These are phyloP conservation scores for Aythya baeri DNA, from an alignment of 2,113 vertebrate species.

Conservation along the genomic window DNA sequence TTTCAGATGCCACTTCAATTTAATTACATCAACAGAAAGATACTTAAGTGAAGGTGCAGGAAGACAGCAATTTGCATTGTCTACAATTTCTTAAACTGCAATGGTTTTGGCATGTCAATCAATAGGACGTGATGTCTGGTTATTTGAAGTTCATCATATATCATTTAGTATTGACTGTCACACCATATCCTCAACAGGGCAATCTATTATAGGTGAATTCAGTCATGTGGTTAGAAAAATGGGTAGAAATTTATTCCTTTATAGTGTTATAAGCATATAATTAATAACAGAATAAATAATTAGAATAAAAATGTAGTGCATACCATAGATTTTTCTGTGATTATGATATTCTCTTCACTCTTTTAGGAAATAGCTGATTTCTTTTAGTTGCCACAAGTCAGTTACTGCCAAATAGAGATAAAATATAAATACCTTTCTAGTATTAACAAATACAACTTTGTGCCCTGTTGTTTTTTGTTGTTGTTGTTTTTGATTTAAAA, in stretches of 20 bases:
- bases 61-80: slow-evolving; percentile 63
- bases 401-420: background rate
- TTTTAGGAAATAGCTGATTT: background rate
- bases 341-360: background rate
- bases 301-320: background rate
- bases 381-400: background rate
- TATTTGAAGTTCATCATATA: slow-evolving; percentile 66
- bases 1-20: slow-evolving; percentile 61
- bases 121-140: slow-evolving; percentile 52
- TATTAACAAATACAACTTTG: background rate
- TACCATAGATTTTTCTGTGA: background rate
- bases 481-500: too few relatives aligned
- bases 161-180: slow-evolving; percentile 59
- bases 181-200: background rate
- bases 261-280: background rate
- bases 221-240: slow-evolving; percentile 4
- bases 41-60: slow-evolving; percentile 59
- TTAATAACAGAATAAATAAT: slow-evolving; percentile 37
- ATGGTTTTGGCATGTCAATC: slow-evolving; percentile 33
- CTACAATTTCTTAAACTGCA: slow-evolving; percentile 48
- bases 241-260: background rate
- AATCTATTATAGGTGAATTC: slow-evolving; percentile 18
- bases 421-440: background rate
- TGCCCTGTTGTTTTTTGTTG: background rate
- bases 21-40: slow-evolving; percentile 63